Evolutionary conservation across 2,113 vertebrate genomes (phyloP), one percentile per base, ranked within the genome.

Genomic region (Chunga burmeisteri): DNA sequence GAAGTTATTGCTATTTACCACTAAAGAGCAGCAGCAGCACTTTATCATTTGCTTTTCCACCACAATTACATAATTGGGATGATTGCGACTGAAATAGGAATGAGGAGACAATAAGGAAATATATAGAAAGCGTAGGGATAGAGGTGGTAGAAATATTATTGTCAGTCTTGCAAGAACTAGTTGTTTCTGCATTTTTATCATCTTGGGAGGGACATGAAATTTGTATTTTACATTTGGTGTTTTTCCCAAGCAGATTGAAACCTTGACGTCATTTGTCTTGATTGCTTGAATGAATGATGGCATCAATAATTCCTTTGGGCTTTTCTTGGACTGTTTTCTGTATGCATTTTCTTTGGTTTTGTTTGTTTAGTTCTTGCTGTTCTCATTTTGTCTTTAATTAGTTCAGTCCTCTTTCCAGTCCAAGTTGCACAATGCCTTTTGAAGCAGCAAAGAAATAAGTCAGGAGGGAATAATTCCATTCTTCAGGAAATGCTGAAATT

Each of bases 341-440:
- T 77, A 65, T n/a, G 44, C 10, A 50, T 81, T 90, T 92, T 30
- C 26, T 87, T 92, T 46, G 25, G 19, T 27, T 73, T 70, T 96
- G 44, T 88, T 97, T 92, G 34, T 73, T 97, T 95, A 93, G 88
- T 92, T 94, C 44, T 95, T 79, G 16, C 44, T 88, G 55, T 65
- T 96, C 77, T 91, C 44, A 44, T 92, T 97, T 92, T 94, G n/a
- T 81, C 34, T 81, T 86, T 92, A 96, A 95, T 96, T 93, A 84
- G 29, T 89, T 96, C 52, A 67, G n/a, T 87, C 42, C 16, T 93
- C 26, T 75, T 91, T 91, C 52, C 62, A 89, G 53, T 86, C 36
- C 58, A 89, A 89, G 61, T 93, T 95, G 77, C 92, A 79, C 88
- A 96, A 94, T 84, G 40, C 16, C 70, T 91, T 94, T 84, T 94